Evolutionary conservation across 2,797 vertebrate genomes (phyloP).

Genomic region (Acanthurus lineatus): DNA sequence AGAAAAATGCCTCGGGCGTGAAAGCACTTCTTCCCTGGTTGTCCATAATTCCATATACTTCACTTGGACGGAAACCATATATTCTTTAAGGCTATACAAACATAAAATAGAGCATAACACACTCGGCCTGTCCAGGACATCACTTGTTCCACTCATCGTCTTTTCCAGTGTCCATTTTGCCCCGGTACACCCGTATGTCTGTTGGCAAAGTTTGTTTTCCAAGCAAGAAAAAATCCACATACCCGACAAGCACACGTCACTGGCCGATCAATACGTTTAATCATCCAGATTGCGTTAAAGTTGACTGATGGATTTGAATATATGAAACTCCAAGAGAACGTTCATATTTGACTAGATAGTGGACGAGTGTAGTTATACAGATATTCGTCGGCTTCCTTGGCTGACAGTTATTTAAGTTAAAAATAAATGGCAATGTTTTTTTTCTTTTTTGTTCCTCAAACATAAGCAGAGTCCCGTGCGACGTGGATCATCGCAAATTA

Average conservation of each 20-base stretch:
- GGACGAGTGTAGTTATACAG: constrained; percentile 83
- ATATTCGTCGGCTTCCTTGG: constrained; percentile 89
- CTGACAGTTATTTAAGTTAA: constrained; percentile 86
- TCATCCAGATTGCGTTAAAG: constrained; percentile 89
- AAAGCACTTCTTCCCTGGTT: constrained; percentile 95
- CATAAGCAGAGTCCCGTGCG: constrained; percentile 76
- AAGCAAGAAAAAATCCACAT: constrained; percentile 91
- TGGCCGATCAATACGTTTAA: constrained; percentile 87
- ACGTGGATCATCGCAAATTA: constrained; percentile 74
- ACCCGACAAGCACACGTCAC: constrained; percentile 79
- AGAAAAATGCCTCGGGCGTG: constrained; percentile 90
- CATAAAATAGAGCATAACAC: constrained; percentile 92
- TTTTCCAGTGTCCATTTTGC: constrained; percentile 79
- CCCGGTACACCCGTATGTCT: constrained; percentile 75
- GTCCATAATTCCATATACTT: constrained; percentile 90
- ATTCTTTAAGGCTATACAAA: constrained; percentile 95
- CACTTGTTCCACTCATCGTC: constrained; percentile 81
- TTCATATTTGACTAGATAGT: constrained; percentile 90
- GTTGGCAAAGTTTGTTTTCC: constrained; percentile 87
- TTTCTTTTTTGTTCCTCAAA: constrained; percentile 71
- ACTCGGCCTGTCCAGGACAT: constrained; percentile 79
- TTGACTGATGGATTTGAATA: constrained; percentile 90
- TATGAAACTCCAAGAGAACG: constrained; percentile 90
- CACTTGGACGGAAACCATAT: constrained; percentile 89
- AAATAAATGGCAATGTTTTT: constrained; percentile 82